Evolutionary conservation across 2,888 invertebrate genomes (phyloP), one percentile per base, ranked within the genome.

Genomic region (Diarsia dahlii): DNA sequence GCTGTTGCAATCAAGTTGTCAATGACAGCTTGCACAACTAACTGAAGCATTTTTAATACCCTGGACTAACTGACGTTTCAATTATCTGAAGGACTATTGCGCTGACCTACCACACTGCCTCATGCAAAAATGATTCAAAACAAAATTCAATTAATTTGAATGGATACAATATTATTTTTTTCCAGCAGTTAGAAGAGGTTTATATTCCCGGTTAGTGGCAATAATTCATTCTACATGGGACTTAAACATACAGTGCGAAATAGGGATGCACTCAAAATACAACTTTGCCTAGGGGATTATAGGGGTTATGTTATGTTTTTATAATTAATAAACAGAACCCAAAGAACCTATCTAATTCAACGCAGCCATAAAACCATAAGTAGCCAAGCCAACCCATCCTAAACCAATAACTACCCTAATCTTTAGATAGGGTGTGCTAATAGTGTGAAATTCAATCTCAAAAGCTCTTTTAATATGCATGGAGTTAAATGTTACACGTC

Each of bases 401-500:
- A 75, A 83, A 81, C 56, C 85, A 85, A 81, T 85, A 54, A 13
- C 34, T 39, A 52, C 62, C 54, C 69, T 77, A 82, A 82, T 84
- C 78, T 77, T 58, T 60, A 39, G 65, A 71, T 60, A 72, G 82
- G 62, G 67, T 85, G 68, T 68, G 52, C 54, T 71, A 74, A 71
- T 85, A 77, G 85, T 81, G 65, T 76, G 54, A 85, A 83, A 83
- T 81, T 85, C 65, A 77, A 71, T 85, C 69, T 76, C 65, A 46
- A 66, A 82, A 82, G 71, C 83, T 78, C 82, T 79, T 84, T 84
- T 82, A 85, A 64, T 84, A 84, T 84, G 83, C 76, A 82, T 82
- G 64, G 66, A 86, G 79, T 82, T 78, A 73, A 78, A 74, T 82
- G 76, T 85, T 60, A 85, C 78, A 73, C 71, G 63, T 64, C 63